Evolutionary conservation across 2,888 invertebrate genomes (phyloP), one percentile per base, ranked within the genome.

Genomic region (Silvanus unidentatus): DNA sequence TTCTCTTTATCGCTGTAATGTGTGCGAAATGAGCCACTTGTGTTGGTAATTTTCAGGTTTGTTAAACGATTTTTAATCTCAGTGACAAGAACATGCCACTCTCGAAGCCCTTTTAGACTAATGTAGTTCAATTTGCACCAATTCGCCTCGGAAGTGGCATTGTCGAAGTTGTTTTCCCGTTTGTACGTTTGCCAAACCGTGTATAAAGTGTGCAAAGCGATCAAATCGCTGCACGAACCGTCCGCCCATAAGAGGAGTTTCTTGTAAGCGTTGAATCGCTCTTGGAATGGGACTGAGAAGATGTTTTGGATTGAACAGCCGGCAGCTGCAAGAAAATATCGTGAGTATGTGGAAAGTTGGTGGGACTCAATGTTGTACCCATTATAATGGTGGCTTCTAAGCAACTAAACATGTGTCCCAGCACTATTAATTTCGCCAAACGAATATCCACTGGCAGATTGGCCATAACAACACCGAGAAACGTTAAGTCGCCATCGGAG

Each of bases 331-430:
- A 72, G 45, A 57, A 53, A n/a, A n/a, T 40, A 42, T 37, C 41
- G 27, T 39, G 39, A 32, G 41, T 16, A 32, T 22, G 62, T 49
- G 39, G 46, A 29, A 37, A 44, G 9, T 11, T 11, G 9, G 15
- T 34, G 16, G 10, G 41, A 13, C 5, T 5, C 11, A 16, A 29
- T 11, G 13, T 28, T 5, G 60, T 68, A 76, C 77, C 92, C 71
- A 97, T 95, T 43, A 93, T 84, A 42, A 95, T 78, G 12, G 86
- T 75, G 50, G 96, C 95, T 8, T 88, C 84, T 6, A 96, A 70
- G 34, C 89, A 80, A 43, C 89, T 90, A 62, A 87, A 95, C 40
- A 89, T 80, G 62, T 92, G 82, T 0, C 96, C 96, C 2, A 96
- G 73, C 46, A 92, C 75, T 45, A 97, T 87, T 9, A 97, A 73